Evolutionary conservation across 2,113 vertebrate genomes (phyloP).

Genomic region (Hoplias malabaricus): DNA sequence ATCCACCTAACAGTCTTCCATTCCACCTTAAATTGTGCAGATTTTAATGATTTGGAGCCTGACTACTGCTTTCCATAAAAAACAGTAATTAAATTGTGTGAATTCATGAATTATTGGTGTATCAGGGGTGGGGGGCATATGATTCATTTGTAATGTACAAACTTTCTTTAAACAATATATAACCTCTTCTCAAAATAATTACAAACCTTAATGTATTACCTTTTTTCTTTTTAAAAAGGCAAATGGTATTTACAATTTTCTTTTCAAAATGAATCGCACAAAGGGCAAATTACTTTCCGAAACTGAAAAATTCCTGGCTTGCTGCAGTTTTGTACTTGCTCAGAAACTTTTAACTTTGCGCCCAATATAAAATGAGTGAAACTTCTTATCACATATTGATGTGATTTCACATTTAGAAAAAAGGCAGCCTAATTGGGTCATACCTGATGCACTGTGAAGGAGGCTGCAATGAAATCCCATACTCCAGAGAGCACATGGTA

Average conservation of each 20-base stretch:
- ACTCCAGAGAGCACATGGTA: constrained; percentile 70
- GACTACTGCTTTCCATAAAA: too few relatives aligned
- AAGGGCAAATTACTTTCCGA: background rate
- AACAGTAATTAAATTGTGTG: too few relatives aligned
- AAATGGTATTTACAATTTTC: background rate
- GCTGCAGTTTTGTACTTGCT: background rate
- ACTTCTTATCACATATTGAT: constrained; percentile 66
- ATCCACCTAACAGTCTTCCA: too few relatives aligned
- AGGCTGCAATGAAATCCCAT: constrained; percentile 71
- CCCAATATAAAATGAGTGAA: constrained; percentile 47
- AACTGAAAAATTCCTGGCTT: background rate
- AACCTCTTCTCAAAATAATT: too few relatives aligned
- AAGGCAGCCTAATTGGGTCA: constrained; percentile 75
- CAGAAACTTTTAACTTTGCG: constrained; percentile 39
- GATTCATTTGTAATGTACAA: too few relatives aligned
- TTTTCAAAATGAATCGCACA: background rate
- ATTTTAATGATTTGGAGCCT: too few relatives aligned
- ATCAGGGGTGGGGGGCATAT: too few relatives aligned
- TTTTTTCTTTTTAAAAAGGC: too few relatives aligned
- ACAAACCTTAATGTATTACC: too few relatives aligned
- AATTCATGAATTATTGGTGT: too few relatives aligned
- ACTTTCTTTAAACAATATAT: too few relatives aligned
- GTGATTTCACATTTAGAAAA: constrained; percentile 55
- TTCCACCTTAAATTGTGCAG: too few relatives aligned
- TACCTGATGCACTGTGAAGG: constrained; percentile 67